These are phyloP conservation scores for Stegophylla sp. DNA, from an alignment of 2,888 invertebrate species.

Conservation along the genomic window DNA sequence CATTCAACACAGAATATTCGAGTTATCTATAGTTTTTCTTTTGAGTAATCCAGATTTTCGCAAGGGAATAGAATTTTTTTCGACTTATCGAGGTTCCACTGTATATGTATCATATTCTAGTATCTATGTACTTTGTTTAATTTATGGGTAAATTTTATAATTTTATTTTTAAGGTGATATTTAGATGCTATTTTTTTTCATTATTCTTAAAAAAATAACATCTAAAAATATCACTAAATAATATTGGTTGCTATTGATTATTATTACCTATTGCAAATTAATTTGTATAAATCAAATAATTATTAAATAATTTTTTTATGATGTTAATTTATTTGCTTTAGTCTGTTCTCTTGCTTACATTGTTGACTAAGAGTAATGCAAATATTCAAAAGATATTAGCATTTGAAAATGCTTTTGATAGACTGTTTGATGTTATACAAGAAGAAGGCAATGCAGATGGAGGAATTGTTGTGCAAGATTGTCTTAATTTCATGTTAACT, in stretches of 20 bases:
- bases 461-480: constrained; percentile 98
- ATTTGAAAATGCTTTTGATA: constrained; percentile 97
- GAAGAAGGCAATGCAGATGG: constrained; percentile 93
- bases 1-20: too few relatives aligned
- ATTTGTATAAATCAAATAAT: not conserved
- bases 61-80: too few relatives aligned
- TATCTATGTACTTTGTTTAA: too few relatives aligned
- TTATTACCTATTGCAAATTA: not conserved
- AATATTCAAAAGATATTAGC: constrained; percentile 99
- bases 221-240: not conserved
- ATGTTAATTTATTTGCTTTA: constrained; percentile 63
- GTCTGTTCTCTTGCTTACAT: constrained; percentile 85
- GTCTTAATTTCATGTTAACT: constrained; percentile 89
- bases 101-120: too few relatives aligned
- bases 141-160: too few relatives aligned
- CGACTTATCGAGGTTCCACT: too few relatives aligned
- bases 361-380: constrained; percentile 91
- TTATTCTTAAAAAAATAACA: not conserved
- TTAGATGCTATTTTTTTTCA: not conserved
- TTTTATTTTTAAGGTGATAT: not conserved
- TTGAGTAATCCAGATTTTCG: too few relatives aligned
- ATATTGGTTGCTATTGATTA: not conserved
- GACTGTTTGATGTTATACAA: constrained; percentile 88
- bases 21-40: too few relatives aligned
- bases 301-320: not conserved